A percentile compares a stretch with the other conserved stretches of the same genome.
Conservation (phyloP, 2,797 vertebrate genomes). For the Poeciliopsis gracilis region DNA sequence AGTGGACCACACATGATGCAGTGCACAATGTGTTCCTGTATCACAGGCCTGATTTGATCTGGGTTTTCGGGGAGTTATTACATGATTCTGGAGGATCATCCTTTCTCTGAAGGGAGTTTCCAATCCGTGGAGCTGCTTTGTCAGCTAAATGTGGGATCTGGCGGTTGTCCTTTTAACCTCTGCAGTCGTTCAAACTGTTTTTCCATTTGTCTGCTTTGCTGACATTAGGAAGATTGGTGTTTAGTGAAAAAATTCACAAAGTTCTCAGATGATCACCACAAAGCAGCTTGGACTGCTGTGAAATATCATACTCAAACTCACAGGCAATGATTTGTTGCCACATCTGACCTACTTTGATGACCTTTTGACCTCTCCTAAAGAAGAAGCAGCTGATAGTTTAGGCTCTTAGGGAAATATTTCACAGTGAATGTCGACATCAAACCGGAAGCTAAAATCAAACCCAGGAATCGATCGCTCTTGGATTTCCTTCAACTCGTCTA, state of each 20-base stretch:
- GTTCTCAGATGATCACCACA: background rate
- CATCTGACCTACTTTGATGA: background rate
- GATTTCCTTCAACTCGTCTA: slow-evolving; percentile 2
- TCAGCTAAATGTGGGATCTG: slow-evolving; percentile 10
- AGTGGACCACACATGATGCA: slow-evolving; percentile 24
- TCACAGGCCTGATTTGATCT: slow-evolving; percentile 19
- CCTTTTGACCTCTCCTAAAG: background rate
- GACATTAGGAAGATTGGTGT: slow-evolving; percentile 2
- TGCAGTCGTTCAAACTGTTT: background rate
- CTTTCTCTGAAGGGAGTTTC: slow-evolving; percentile 25
- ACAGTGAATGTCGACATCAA: background rate
- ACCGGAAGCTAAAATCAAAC: background rate
- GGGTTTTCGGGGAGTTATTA: slow-evolving; percentile 16
- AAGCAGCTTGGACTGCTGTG: background rate
- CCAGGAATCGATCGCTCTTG: background rate
- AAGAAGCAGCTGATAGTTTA: slow-evolving; percentile 8
- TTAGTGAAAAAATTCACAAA: slow-evolving; percentile 2
- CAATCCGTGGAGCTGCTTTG: background rate
- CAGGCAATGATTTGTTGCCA: background rate
- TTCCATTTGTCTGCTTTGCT: background rate
- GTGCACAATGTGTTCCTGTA: slow-evolving; percentile 2
- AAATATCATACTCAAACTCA: background rate
- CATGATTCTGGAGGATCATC: slow-evolving; percentile 13
- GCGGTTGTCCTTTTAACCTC: slow-evolving; percentile 7
- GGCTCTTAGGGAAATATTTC: background rate